Conservation (phyloP, 2,797 vertebrate genomes). For the Oreonectes daqikongensis region DNA sequence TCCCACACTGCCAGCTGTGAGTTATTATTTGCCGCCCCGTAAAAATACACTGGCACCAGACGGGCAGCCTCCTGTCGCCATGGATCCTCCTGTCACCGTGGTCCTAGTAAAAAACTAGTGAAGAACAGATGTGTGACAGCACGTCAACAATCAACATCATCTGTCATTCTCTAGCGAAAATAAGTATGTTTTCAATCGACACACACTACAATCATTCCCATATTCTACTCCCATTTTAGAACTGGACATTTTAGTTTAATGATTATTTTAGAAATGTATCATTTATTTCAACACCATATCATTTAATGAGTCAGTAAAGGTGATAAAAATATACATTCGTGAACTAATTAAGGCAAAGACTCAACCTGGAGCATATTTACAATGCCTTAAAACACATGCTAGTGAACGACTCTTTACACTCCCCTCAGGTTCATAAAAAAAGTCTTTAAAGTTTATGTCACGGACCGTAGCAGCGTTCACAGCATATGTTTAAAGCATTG, state of each 20-base stretch:
- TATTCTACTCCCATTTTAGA: neutral
- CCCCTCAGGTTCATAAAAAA: constrained; percentile 49
- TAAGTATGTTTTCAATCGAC: constrained; percentile 14
- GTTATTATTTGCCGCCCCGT: constrained; percentile 78
- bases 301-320: constrained; percentile 36
- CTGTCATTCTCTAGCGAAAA: constrained; percentile 41
- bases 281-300: neutral
- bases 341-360: constrained; percentile 27
- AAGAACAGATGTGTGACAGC: constrained; percentile 74
- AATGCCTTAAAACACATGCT: constrained; percentile 27
- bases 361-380: constrained; percentile 26
- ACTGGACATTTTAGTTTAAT: too few relatives aligned
- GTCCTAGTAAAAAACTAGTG: constrained; percentile 61
- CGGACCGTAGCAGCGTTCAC: constrained; percentile 5
- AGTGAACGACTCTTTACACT: constrained; percentile 44
- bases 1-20: constrained; percentile 80
- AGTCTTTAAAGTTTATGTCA: constrained; percentile 48
- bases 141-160: constrained; percentile 68
- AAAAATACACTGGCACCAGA: constrained; percentile 80
- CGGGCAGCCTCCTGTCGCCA: constrained; percentile 74
- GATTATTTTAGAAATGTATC: neutral
- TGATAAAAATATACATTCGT: constrained; percentile 30
- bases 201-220: neutral
- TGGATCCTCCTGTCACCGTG: constrained; percentile 67
- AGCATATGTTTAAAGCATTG: constrained; percentile 49